Conservation (phyloP, 2,888 invertebrate genomes). For the Pristionchus arcanus region DNA sequence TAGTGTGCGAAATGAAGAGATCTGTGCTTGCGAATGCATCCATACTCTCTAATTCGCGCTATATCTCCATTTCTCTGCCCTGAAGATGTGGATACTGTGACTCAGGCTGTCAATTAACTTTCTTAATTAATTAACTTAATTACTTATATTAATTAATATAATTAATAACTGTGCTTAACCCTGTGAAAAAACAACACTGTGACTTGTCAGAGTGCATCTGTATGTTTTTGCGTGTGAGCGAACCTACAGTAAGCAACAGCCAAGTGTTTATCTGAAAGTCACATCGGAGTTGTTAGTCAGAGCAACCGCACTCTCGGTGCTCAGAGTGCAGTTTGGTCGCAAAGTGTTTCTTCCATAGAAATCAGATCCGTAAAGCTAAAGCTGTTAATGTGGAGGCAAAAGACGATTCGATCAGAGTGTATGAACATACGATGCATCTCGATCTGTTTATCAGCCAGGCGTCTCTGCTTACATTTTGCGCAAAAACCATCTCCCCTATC, state of each 20-base stretch:
- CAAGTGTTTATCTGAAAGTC: background rate
- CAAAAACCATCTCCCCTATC: too few species aligned
- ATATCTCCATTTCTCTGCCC: background rate
- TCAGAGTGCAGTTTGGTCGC: background rate
- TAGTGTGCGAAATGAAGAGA: too few species aligned
- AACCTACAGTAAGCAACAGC: background rate
- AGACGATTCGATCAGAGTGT: background rate
- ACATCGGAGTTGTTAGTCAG: too few species aligned
- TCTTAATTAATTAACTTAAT: too few species aligned
- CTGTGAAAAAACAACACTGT: too few species aligned
- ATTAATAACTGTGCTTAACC: too few species aligned
- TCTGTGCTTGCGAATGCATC: too few species aligned
- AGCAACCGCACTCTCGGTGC: background rate
- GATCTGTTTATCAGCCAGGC: background rate
- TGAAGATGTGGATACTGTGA: background rate
- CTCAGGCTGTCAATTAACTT: too few species aligned
- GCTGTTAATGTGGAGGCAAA: background rate
- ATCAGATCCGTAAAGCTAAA: too few species aligned
- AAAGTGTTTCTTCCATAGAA: too few species aligned
- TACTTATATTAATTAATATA: too few species aligned
- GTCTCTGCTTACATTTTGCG: background rate
- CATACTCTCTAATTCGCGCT: background rate
- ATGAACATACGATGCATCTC: background rate
- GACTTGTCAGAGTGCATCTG: background rate
- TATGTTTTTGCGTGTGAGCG: background rate